Base-by-base conservation (phyloP, 2,888 invertebrate species). In the Heliconius sara region DNA sequence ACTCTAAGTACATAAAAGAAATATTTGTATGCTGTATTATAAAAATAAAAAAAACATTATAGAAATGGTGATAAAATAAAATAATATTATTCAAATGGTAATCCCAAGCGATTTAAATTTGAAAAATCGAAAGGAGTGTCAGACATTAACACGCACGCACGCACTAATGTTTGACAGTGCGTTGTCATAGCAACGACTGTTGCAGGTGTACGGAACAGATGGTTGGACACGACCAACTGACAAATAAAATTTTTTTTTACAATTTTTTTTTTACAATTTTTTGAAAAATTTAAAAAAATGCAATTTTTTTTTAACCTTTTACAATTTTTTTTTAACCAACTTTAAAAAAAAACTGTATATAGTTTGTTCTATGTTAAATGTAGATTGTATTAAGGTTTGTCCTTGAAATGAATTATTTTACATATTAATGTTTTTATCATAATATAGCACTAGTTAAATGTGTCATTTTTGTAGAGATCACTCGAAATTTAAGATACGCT, bases 201-300 rank as follows among this genome's bases (percentile, higher is more conserved):
- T 88, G 91, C 93, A 94, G 93, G 93, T 94, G 94, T 85, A 76
- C 66, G 57, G 75, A 86, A 81, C 94, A 93, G 89, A 91, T 93
- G 93, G 83, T 79, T 27, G 74, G 73, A 82, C 83, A 83, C 79
- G 81, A 65, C 68, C 43, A 78, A 79, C 77, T 30, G 74, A 39
- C 76, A 52, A 72, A 72, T 71, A 65, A 66, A 66, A 1, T 25
- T n/a, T n/a, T 1, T 57, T 34, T 43, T n/a, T 12, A 12, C 1
- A 70, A 7, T 22, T 57, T 52, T 22, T 9, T 27, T 72, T 67
- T 34, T n/a, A n/a, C n/a, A n/a, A n/a, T n/a, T n/a, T n/a, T n/a
- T n/a, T n/a, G n/a, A n/a, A n/a, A n/a, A n/a, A n/a, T n/a, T n/a
- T n/a, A n/a, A n/a, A n/a, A n/a, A n/a, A n/a, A n/a, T n/a, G n/a